Base-by-base conservation (phyloP, 2,113 vertebrate genomes). In the Cryptotis parvus region DNA sequence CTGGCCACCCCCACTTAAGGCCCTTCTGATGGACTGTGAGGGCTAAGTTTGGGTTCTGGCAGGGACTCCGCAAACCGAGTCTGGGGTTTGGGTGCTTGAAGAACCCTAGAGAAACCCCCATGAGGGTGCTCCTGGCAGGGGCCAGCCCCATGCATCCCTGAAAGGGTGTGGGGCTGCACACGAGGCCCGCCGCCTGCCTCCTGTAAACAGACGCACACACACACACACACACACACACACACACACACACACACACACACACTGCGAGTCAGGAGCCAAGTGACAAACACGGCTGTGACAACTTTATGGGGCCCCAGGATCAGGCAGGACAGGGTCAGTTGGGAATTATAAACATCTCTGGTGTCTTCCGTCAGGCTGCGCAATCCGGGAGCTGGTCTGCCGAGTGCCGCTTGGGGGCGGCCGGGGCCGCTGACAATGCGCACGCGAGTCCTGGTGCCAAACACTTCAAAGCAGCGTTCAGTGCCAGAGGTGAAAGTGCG, bases 151-250 rank as follows among this genome's bases (percentile, higher is more conserved):
- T 33, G 2, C 95, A 87, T 95, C 91, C 58, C 69, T n/a, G n/a
- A n/a, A n/a, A n/a, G 91, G 81, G 35, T 94, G 92, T 89, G 93
- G 90, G 10, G 90, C 81, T 93, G 0, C 52, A 20, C 86, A 41
- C 63, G 95, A 95, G 95, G 63, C 87, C 31, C 39, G 92, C 94
- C 39, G 4, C 90, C 75, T 91, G 91, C 39, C 8, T 75, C 94
- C 74, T 26, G 73, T 92, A 97, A 96, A 97, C 90, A 92, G 96
- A 97, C 94, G 94, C 92, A 95, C 45, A 49, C 91, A 4, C 86
- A 91, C 18, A 14, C 90, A 74, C 93, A 16, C 91, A 4, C 86
- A 91, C 18, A 14, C 90, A 74, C 93, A 97, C 90, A 92, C 95
- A 97, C 94, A 95, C 92, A 95, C 45, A 49, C 91, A 4, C 86